Evolutionary conservation across 2,113 vertebrate species (phyloP), one percentile per base, ranked within the genome.

Genomic region (Colius striatus): DNA sequence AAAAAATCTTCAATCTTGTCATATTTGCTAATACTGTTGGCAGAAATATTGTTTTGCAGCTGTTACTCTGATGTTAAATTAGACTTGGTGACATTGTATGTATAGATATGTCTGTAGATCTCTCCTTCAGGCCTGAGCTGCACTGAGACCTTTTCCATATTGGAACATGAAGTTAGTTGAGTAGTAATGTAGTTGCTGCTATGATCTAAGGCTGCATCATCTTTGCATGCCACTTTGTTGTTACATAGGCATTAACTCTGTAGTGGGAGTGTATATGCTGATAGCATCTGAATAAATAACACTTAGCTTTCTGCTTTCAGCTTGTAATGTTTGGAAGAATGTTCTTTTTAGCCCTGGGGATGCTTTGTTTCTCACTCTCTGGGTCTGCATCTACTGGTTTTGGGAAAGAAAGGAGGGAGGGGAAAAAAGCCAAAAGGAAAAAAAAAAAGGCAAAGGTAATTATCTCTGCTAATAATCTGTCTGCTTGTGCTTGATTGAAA

Each of bases 401-500:
- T 84, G 74, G 48, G 29, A 20, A 79, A 55, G 57, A 16, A 14
- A 21, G 61, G 29, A 6, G 65, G 20, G 4, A 41, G 38, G 4
- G 10, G 53, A 70, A 82, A 48, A 45, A 5, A 8, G 9, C 6
- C 5, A 29, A 15, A 6, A 2, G 0, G 1, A 16, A 16, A 34
- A 29, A 48, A 62, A 29, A 27, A 19, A 62, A 67, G 27, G 11
- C 25, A 66, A 82, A 96, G 87, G 54, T 77, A 90, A 77, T 96
- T 92, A 94, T 94, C 82, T 93, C 58, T 9, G 25, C 90, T 92
- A 62, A 94, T 81, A 95, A 41, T 81, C 89, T 92, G 80, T 92
- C 77, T 96, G 84, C 95, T 92, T 95, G 77, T 66, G 38, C 74
- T 94, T 96, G 96, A 98, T 95, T 98, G 97, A 97, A 97, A 98